Evolutionary conservation across 2,888 invertebrate species (phyloP), one percentile per base, ranked within the genome.

Genomic region (Acleris sparsana): DNA sequence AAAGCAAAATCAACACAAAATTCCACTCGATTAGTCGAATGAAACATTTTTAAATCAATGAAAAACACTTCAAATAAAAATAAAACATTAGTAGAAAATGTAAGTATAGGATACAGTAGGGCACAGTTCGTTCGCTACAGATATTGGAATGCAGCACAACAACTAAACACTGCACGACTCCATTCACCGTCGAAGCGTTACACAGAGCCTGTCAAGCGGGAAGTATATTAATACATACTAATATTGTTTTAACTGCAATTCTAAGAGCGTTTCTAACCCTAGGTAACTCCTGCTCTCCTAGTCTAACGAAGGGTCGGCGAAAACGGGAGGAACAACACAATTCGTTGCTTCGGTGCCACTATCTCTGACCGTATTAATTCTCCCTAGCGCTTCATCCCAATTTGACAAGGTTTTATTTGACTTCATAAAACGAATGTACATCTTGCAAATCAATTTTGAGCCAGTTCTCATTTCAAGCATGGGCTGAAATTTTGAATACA

Each of bases 181-280:
- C 86, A 88, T 87, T 85, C 88, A 84, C 82, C 83, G 75, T 74
- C 72, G 71, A 88, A 87, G 87, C 88, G 77, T 79, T 85, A 80
- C 73, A 76, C 72, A 76, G 77, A 80, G 80, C 82, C 76, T 62
- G 53, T 57, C 48, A 77, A 76, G 75, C 74, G 70, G 57, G 1
- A 70, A 76, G 77, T 73, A 78, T 64, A 65, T 20, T 73, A n/a
- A n/a, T n/a, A 78, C 66, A 65, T 17, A 53, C 60, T 56, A 66
- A 68, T 63, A 61, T 58, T 63, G 58, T 55, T n/a, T 20, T 29
- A 44, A 62, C 67, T 57, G 63, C 69, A 62, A 70, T 39, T 39
- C 39, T 39, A 9, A 9, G 9, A 39, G 39, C 39, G 39, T 39
- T 13, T 39, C 39, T 13, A 13, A 4, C 39, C 13, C 39, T 39